Conservation (phyloP, 2,113 vertebrate species). For the Spilogale gracilis region DNA sequence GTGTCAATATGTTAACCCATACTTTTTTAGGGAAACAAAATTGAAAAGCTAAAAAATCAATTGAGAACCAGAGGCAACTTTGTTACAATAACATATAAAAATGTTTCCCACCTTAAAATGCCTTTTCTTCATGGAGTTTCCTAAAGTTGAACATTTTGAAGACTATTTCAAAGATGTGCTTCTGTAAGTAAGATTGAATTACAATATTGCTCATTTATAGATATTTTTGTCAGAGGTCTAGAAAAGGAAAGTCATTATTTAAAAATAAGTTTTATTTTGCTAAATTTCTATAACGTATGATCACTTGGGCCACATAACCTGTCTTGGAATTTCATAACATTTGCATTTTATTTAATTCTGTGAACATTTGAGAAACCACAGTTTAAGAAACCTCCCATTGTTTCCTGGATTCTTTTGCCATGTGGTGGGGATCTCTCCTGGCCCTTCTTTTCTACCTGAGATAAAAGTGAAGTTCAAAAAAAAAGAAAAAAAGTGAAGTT, state of each 20-base stretch:
- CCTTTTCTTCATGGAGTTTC: conserved; percentile 44
- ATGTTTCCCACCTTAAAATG: conserved; percentile 30
- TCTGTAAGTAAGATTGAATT: background rate
- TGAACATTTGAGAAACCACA: conserved; percentile 53
- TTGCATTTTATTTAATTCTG: conserved; percentile 57
- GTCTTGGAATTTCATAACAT: conserved; percentile 32
- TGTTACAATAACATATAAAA: background rate
- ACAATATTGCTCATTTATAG: background rate
- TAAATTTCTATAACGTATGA: background rate
- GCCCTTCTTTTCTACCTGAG: conserved; percentile 53
- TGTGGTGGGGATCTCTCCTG: background rate
- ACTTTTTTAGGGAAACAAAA: conserved; percentile 45
- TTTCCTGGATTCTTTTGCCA: conserved; percentile 38
- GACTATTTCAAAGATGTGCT: conserved; percentile 10
- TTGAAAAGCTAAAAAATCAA: conserved; percentile 63
- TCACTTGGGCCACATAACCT: background rate
- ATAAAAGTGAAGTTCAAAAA: conserved; percentile 56
- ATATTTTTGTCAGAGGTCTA: background rate
- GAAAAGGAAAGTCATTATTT: conserved; percentile 19
- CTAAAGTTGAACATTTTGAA: conserved; percentile 39
- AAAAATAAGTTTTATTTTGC: conserved; percentile 15
- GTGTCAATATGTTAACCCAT: conserved; percentile 26
- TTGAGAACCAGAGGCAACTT: conserved; percentile 49
- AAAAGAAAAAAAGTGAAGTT: conserved; percentile 56
- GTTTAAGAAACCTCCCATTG: conserved; percentile 49